Conservation (phyloP, 1,140 invertebrate species). For the Heliothis subflexa region DNA sequence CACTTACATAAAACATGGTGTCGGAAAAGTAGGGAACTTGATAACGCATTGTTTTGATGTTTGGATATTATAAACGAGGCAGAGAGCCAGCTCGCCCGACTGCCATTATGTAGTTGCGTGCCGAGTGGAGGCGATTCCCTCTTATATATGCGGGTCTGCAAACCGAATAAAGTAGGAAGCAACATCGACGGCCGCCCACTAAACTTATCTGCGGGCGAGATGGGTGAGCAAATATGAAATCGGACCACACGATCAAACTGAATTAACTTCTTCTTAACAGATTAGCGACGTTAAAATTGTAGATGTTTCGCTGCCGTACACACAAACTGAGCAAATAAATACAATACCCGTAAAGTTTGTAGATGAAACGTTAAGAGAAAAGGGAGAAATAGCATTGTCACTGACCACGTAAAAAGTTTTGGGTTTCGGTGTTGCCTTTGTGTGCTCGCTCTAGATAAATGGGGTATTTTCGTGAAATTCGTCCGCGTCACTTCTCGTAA, state of each 20-base stretch:
- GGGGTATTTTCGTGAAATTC: conserved; percentile 84
- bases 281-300: conserved; percentile 49
- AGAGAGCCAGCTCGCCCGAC: conserved; percentile 43
- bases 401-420: conserved; percentile 85
- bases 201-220: conserved; percentile 78
- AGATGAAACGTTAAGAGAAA: conserved; percentile 81
- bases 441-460: conserved; percentile 82
- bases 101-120: conserved; percentile 64
- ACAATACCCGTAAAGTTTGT: conserved; percentile 70
- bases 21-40: conserved; percentile 49
- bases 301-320: conserved; percentile 43
- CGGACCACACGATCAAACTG: conserved; percentile 59
- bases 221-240: conserved; percentile 75
- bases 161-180: conserved; percentile 76
- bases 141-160: conserved; percentile 79
- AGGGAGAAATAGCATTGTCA: conserved; percentile 82
- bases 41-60: conserved; percentile 59
- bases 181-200: conserved; percentile 58
- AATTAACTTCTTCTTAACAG: conserved; percentile 55
- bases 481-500: conserved; percentile 83
- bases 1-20: conserved; percentile 62
- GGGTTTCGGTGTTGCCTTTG: conserved; percentile 82
- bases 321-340: conserved; percentile 62
- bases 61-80: conserved; percentile 63
- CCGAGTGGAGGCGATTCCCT: conserved; percentile 58